A percentile compares a stretch with the other conserved stretches of the same genome.
phyloP scores from a whole-genome alignment of 2,888 invertebrate species.

The Drosophila limbata region DNA sequence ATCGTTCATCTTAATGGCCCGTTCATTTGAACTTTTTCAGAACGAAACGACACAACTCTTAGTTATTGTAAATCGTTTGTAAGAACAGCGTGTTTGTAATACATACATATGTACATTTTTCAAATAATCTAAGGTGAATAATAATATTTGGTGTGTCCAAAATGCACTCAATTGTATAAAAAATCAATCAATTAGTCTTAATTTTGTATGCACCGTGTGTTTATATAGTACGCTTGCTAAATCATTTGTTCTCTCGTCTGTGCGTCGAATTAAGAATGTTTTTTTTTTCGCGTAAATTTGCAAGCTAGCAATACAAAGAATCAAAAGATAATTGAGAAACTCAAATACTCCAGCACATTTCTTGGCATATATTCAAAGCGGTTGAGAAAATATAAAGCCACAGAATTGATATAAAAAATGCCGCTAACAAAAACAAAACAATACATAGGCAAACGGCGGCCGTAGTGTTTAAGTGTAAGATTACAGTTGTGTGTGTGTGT shows the following conservation, averaged over 20 bases:
- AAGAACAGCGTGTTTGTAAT: too few species aligned
- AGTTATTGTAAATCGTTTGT: too few species aligned
- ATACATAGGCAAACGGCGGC: slow-evolving; percentile 48
- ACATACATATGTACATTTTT: slow-evolving; percentile 54
- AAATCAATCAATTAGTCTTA: background rate
- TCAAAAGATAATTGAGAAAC: background rate
- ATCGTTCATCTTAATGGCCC: too few species aligned
- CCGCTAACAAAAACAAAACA: slow-evolving; percentile 80
- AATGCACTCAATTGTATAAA: background rate
- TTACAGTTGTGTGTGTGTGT: slow-evolving; percentile 21
- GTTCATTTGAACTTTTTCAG: too few species aligned
- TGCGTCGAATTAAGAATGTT: slow-evolving; percentile 15
- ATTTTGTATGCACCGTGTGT: background rate
- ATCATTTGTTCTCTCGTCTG: slow-evolving; percentile 10
- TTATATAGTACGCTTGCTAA: background rate
- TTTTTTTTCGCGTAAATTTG: slow-evolving; percentile 24
- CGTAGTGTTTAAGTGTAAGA: slow-evolving; percentile 8
- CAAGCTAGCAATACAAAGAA: slow-evolving; percentile 4
- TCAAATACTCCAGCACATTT: background rate
- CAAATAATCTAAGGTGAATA: slow-evolving; percentile 74
- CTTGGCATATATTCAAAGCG: slow-evolving; percentile 1
- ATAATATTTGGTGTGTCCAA: slow-evolving; percentile 4
- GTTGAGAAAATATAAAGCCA: slow-evolving; percentile 3
- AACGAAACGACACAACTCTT: too few species aligned
- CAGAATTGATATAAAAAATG: slow-evolving; percentile 61